Base-by-base conservation (phyloP, 2,113 vertebrate genomes). In the Plestiodon gilberti region DNA sequence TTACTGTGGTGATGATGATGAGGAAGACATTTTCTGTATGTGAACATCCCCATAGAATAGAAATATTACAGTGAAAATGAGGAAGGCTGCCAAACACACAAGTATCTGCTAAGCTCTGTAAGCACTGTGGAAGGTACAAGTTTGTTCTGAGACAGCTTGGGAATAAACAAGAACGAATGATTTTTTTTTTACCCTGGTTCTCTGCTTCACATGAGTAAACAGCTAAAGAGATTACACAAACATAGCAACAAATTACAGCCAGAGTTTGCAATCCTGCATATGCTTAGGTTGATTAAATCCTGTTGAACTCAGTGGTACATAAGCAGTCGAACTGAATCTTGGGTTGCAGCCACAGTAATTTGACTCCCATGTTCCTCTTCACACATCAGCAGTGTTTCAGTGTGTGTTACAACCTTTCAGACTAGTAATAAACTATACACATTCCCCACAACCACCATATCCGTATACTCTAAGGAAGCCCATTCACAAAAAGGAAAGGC, bases 401-500 rank as follows among this genome's bases (percentile, higher is more conserved):
- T 88, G 1, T 23, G 74, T 87, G 15, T 59, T 88, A 52, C 59
- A 74, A 15, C 35, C n/a, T 20, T 48, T 48, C 40, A 64, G 64
- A n/a, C 22, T 73, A 69, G 43, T 35, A 74, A 81, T 86, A 86
- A 73, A 52, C n/a, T 74, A n/a, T 28, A 40, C 15, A 7, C 30
- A 61, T 76, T 43, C 22, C 0, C 28, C 7, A 64, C 3, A 83
- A 33, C 38, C 9, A 28, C 5, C 38, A 38, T 10, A 70, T 3
- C 62, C 1, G 11, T n/a, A 71, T 69, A 71, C 65, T 90, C 87
- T 94, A 83, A 82, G n/a, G 80, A 78, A 86, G 69, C 43, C 43
- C 3, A 33, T 81, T 40, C 78, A 59, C 73, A 88, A 86, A n/a
- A 82, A 88, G 69, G 90, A 92, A 84, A 87, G 88, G 65, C 78